Evolutionary conservation across 2,113 vertebrate genomes (phyloP), one percentile per base, ranked within the genome.

Genomic region (Amia ocellicauda): DNA sequence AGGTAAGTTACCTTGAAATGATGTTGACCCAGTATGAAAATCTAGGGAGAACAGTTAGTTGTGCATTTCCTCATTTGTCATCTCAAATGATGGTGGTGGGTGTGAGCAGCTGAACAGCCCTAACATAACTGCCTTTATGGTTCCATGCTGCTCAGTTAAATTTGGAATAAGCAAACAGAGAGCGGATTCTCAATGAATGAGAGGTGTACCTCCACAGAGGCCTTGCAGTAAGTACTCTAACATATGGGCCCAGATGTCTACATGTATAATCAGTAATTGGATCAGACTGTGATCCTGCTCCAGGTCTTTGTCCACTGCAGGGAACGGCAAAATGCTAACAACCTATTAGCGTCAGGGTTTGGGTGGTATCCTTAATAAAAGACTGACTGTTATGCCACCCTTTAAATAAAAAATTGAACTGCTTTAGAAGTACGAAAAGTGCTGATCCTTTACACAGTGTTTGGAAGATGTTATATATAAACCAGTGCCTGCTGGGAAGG

Each of bases 231-330:
- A 86, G 73, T 69, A 64, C 67, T 76, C 74, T 70, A 77, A 73
- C 84, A 85, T 83, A 78, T 83, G 80, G 67, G 61, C 64, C 67
- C 58, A 68, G 72, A 68, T 72, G 63, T 80, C 78, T 79, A 64
- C 66, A 26, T 10, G 36, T 19, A 66, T 70, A 72, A 74, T 69
- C 75, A 69, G 67, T 78, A 80, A 84, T 78, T 74, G 74, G 79
- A 82, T 86, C 76, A 76, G 65, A 66, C 75, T 53, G 60, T 59
- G 68, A 76, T 69, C 70, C 61, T 54, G 43, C 36, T 71, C 29
- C 71, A 74, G 75, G 67, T 40, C 68, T 51, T 40, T 41, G 42
- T 52, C 31, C 56, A 56, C 40, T 63, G n/a, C 70, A 60, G 60
- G 68, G 71, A 63, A 36, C 55, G 24, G 71, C 49, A 63, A 64